Conservation (phyloP, 2,797 vertebrate genomes). For the Capromys pilorides region DNA sequence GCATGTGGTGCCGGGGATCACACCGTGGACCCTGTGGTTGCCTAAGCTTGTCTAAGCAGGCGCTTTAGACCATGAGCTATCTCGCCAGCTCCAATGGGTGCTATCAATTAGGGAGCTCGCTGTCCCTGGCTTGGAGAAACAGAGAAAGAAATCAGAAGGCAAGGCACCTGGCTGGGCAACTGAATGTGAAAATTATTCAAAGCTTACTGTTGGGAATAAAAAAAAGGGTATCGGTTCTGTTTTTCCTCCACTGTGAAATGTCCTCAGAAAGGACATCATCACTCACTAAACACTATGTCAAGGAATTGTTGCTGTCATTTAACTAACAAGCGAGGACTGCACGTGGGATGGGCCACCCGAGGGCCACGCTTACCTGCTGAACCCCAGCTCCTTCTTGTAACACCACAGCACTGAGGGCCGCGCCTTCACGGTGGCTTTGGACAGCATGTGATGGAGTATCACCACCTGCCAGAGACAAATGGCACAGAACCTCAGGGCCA, state of each 20-base stretch:
- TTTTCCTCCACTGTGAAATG: neutral
- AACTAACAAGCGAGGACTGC: neutral
- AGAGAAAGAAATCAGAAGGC: neutral
- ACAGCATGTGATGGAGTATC: conserved; percentile 98
- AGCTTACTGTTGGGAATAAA: neutral
- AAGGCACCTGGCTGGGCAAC: neutral
- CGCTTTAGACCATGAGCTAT: no score
- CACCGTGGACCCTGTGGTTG: no score
- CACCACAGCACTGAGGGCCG: conserved; percentile 98
- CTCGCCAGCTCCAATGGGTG: no score
- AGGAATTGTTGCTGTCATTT: neutral
- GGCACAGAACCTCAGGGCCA: neutral
- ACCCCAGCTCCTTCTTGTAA: conserved; percentile 98
- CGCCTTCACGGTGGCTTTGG: conserved; percentile 94
- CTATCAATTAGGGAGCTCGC: neutral
- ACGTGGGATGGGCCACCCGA: neutral
- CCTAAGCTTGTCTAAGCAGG: no score
- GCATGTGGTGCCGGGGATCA: no score
- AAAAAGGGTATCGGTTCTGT: neutral
- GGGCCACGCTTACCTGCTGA: conserved; percentile 91
- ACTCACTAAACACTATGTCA: neutral
- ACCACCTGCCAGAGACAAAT: conserved; percentile 90
- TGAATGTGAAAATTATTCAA: neutral
- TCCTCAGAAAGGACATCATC: neutral
- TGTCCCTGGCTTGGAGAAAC: neutral